A percentile compares a stretch with the other conserved stretches of the same genome.
Conservation (phyloP, 2,797 vertebrate genomes). For the Pelobates cultripes region DNA sequence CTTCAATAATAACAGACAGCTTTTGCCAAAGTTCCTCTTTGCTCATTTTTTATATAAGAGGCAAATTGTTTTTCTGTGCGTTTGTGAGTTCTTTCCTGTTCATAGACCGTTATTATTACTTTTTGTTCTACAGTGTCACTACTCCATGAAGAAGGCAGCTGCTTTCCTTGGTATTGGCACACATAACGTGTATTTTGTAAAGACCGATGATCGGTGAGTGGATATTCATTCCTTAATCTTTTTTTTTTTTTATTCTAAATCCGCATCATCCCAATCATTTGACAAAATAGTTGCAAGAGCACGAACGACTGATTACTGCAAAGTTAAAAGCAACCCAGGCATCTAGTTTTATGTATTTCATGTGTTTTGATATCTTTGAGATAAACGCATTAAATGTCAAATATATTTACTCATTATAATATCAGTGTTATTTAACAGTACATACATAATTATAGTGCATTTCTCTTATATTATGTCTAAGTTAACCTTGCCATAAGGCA, state of each 20-base stretch:
- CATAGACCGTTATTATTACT: slow-evolving; percentile 35
- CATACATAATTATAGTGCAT: neutral
- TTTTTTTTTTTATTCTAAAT: neutral
- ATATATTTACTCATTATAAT: no score
- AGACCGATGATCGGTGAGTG: slow-evolving; percentile 78
- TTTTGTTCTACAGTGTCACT: slow-evolving; percentile 75
- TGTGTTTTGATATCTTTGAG: no score
- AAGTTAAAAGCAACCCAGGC: neutral
- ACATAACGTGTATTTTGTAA: slow-evolving; percentile 79
- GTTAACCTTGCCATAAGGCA: no score
- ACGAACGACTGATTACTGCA: neutral
- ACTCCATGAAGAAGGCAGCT: slow-evolving; percentile 84
- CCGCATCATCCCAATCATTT: neutral
- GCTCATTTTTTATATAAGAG: neutral
- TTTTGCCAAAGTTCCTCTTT: slow-evolving; percentile 7
- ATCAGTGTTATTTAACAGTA: no score
- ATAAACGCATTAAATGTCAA: no score
- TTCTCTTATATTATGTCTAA: neutral
- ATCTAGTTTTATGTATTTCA: no score
- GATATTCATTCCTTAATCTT: slow-evolving; percentile 5
- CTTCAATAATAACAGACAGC: neutral
- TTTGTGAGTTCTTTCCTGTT: slow-evolving; percentile 26
- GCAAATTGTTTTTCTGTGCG: slow-evolving; percentile 8
- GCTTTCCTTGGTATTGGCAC: slow-evolving; percentile 83
- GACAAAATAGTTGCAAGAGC: neutral